Evolutionary conservation across 2,797 vertebrate genomes (phyloP).

Genomic region (Zenarchopterus dispar): DNA sequence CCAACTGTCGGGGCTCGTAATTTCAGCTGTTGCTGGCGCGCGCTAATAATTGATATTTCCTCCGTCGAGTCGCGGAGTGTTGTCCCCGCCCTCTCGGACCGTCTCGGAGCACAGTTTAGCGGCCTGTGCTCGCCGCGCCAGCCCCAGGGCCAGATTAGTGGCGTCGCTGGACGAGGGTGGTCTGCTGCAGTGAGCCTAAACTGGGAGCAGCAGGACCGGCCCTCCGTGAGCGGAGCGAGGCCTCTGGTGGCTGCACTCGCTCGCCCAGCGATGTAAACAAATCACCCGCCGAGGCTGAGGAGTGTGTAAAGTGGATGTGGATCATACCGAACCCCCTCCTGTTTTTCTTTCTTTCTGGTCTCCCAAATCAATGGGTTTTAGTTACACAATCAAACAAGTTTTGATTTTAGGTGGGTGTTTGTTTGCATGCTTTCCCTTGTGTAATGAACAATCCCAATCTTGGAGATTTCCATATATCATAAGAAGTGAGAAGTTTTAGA

Average conservation of each 20-base stretch:
- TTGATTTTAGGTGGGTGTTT: too few species aligned
- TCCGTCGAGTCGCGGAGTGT: slow-evolving; percentile 19
- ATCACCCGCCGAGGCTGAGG: slow-evolving; percentile 61
- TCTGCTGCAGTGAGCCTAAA: slow-evolving; percentile 74
- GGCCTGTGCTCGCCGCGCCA: slow-evolving; percentile 67
- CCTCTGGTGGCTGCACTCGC: slow-evolving; percentile 56
- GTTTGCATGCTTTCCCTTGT: too few species aligned
- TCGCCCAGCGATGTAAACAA: slow-evolving; percentile 73
- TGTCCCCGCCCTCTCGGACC: slow-evolving; percentile 13
- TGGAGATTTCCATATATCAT: too few species aligned
- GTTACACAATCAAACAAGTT: too few species aligned
- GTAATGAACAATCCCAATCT: too few species aligned
- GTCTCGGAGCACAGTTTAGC: slow-evolving; percentile 37
- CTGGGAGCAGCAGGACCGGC: slow-evolving; percentile 77
- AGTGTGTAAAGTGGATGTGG: too few species aligned
- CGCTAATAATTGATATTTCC: slow-evolving; percentile 49
- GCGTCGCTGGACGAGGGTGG: slow-evolving; percentile 73
- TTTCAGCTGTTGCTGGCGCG: slow-evolving; percentile 31
- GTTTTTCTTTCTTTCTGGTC: slow-evolving; percentile 2
- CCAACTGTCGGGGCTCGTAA: slow-evolving; percentile 51
- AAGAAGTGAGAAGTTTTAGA: too few species aligned
- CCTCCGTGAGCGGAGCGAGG: slow-evolving; percentile 60
- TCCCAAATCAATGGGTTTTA: slow-evolving; percentile 31
- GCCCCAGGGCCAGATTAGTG: slow-evolving; percentile 77
- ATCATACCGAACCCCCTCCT: neutral